phyloP scores from a whole-genome alignment of 2,113 vertebrate species.

The Otis tarda region DNA sequence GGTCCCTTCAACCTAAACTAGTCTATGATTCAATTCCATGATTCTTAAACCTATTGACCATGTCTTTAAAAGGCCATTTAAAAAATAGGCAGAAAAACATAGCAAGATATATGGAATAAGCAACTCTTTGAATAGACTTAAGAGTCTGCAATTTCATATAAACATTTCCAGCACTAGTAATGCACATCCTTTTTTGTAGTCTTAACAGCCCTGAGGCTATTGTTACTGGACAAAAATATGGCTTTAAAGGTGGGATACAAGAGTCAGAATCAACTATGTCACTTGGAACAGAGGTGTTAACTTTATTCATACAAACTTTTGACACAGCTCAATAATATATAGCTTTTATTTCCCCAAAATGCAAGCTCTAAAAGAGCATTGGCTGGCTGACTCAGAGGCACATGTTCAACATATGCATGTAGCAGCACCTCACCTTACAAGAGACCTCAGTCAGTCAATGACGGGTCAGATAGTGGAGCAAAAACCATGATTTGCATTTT shows the following conservation, averaged over 20 bases:
- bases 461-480: not conserved
- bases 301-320: not conserved
- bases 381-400: not conserved
- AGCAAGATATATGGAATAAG: not conserved
- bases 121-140: not conserved
- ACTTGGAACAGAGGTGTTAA: not conserved
- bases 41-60: not conserved
- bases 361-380: not conserved
- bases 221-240: not conserved
- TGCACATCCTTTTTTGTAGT: rapidly evolving
- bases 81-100: not conserved
- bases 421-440: not conserved
- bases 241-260: not conserved
- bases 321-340: not conserved
- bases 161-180: not conserved
- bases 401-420: not conserved
- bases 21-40: not conserved
- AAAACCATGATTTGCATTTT: not conserved
- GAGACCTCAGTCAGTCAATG: not conserved
- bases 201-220: not conserved
- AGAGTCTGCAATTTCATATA: not conserved
- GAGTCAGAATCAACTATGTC: not conserved
- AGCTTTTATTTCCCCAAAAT: not conserved
- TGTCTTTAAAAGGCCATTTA: not conserved
- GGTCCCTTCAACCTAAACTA: not conserved